Percentiles rank a stretch among this genome's conserved stretches.
phyloP scores from a whole-genome alignment of 1,140 invertebrate species.

The Ceratina japonica region DNA sequence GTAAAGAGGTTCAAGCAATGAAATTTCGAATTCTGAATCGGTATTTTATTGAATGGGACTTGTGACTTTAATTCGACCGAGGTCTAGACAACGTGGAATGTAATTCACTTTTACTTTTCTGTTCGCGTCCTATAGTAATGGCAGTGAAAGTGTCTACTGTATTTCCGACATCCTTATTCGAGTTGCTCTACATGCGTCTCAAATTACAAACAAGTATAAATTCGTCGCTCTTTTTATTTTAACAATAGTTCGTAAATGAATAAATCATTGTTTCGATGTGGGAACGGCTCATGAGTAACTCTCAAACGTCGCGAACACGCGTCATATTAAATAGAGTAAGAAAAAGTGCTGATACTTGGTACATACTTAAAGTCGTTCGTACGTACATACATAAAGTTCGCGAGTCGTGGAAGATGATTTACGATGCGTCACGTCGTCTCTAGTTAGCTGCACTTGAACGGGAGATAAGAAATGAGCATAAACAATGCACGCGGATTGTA shows the following conservation, averaged over 20 bases:
- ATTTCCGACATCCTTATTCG: constrained; percentile 24
- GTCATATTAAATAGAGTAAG: too few species aligned
- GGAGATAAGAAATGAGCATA: neutral
- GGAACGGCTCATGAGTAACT: neutral
- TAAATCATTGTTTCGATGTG: neutral
- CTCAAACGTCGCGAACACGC: too few species aligned
- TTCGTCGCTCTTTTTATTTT: neutral
- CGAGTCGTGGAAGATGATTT: neutral
- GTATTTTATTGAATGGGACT: neutral
- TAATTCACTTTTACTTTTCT: constrained; percentile 26
- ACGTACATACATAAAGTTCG: neutral
- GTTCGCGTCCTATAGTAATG: neutral
- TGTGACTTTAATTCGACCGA: neutral
- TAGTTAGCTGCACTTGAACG: neutral
- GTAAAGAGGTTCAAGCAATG: too few species aligned
- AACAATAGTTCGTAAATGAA: neutral
- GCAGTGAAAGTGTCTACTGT: constrained; percentile 24
- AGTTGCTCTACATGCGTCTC: neutral
- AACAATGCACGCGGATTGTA: neutral
- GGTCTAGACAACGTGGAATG: constrained; percentile 63
- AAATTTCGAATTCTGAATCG: neutral
- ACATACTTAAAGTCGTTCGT: neutral
- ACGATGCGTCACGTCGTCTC: neutral
- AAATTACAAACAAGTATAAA: neutral
- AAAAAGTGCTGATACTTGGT: too few species aligned